phyloP scores from a whole-genome alignment of 1,140 invertebrate genomes.

The Brachystomella parvula region DNA sequence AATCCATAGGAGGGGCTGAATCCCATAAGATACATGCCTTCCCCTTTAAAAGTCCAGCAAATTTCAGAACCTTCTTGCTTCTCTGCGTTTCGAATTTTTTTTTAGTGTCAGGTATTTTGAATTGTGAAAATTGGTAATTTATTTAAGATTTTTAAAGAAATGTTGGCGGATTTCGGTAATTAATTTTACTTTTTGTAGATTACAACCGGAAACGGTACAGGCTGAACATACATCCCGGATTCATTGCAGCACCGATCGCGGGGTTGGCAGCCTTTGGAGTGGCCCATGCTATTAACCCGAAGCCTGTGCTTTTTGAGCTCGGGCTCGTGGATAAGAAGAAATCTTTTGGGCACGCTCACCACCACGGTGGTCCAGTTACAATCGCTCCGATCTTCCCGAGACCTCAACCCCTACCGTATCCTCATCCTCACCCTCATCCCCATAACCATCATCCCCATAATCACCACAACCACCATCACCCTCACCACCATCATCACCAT shows the following conservation, averaged over 20 bases:
- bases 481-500: background rate
- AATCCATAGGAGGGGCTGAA: no score
- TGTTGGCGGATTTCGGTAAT: no score
- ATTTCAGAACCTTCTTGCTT: no score
- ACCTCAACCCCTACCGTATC: background rate
- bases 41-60: no score
- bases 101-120: no score
- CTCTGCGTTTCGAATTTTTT: no score
- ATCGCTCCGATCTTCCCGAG: background rate
- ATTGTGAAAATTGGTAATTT: no score
- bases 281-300: conserved; percentile 24
- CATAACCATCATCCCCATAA: background rate
- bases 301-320: conserved; percentile 26
- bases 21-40: no score
- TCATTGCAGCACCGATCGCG: conserved; percentile 27
- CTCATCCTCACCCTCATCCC: background rate
- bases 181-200: conserved; percentile 11
- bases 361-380: background rate
- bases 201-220: conserved; percentile 22
- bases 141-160: no score
- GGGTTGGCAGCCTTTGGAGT: conserved; percentile 28
- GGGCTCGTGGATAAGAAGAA: conserved; percentile 25
- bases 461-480: conserved; percentile 1
- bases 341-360: background rate
- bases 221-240: conserved; percentile 24